These are phyloP conservation scores for Linyphia triangularis DNA, from an alignment of 2,888 invertebrate species.

Conservation along the genomic window DNA sequence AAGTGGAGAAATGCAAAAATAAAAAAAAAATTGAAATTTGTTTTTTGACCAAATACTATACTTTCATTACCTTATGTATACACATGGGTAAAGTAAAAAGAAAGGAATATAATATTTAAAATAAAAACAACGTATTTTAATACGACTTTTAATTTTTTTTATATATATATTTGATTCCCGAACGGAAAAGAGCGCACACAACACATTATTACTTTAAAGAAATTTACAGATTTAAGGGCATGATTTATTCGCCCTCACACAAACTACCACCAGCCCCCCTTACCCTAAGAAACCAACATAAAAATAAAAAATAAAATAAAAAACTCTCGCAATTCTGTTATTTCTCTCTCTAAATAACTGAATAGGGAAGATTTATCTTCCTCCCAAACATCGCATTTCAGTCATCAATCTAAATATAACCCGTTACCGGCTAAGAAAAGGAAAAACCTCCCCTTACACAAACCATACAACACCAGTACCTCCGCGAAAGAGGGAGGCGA, in stretches of 20 bases:
- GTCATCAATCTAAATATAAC: constrained; percentile 50
- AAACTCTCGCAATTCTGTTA: neutral
- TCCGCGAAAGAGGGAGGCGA: neutral
- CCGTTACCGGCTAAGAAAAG: constrained; percentile 1
- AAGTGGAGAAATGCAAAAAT: no score
- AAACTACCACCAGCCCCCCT: constrained; percentile 1
- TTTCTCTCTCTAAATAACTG: constrained; percentile 1
- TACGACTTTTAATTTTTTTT: no score
- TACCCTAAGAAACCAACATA: neutral
- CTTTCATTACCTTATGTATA: no score
- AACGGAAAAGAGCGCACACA: no score
- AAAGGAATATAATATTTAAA: no score
- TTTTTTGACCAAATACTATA: no score
- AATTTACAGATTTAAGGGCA: neutral
- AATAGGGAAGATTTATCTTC: constrained; percentile 27
- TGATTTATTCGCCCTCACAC: neutral
- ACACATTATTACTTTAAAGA: neutral
- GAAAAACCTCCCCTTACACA: neutral
- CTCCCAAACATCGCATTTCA: neutral
- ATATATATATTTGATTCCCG: no score
- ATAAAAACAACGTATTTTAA: no score
- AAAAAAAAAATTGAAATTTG: no score
- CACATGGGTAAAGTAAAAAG: no score
- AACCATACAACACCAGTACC: neutral
- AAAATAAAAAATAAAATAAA: neutral